Conservation (phyloP, 2,113 vertebrate genomes). For the Otus sunia region DNA sequence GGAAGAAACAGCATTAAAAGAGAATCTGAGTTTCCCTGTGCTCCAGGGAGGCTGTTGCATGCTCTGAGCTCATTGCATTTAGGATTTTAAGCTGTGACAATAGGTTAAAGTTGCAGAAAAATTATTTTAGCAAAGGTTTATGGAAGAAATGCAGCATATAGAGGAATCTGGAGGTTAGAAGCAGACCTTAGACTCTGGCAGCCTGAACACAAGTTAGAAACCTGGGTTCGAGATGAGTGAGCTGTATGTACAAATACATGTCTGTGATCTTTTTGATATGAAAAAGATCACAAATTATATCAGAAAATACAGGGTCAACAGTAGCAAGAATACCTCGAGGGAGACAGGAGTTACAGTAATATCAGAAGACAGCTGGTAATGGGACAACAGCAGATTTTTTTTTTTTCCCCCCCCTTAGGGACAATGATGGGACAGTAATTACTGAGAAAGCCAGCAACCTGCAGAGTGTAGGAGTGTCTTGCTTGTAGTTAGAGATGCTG, state of each 20-base stretch:
- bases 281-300: slow-evolving; percentile 34
- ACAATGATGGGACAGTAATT: slow-evolving; percentile 14
- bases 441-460: background rate
- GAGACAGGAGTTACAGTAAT: background rate
- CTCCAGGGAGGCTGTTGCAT: background rate
- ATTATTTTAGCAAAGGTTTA: background rate
- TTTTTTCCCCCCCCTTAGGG: background rate
- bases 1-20: background rate
- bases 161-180: background rate
- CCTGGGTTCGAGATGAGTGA: background rate
- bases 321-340: background rate
- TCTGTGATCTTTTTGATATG: slow-evolving; percentile 2
- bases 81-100: background rate
- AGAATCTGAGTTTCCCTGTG: background rate
- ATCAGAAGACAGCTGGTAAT: slow-evolving; percentile 38
- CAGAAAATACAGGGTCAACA: slow-evolving; percentile 30
- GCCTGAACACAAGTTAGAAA: background rate
- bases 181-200: background rate
- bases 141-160: background rate
- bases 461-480: background rate
- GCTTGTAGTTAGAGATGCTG: background rate
- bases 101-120: background rate
- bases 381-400: background rate
- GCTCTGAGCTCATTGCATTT: background rate
- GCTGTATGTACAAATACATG: background rate